phyloP scores from a whole-genome alignment of 1,140 invertebrate species.

The Drosophila ironensis region DNA sequence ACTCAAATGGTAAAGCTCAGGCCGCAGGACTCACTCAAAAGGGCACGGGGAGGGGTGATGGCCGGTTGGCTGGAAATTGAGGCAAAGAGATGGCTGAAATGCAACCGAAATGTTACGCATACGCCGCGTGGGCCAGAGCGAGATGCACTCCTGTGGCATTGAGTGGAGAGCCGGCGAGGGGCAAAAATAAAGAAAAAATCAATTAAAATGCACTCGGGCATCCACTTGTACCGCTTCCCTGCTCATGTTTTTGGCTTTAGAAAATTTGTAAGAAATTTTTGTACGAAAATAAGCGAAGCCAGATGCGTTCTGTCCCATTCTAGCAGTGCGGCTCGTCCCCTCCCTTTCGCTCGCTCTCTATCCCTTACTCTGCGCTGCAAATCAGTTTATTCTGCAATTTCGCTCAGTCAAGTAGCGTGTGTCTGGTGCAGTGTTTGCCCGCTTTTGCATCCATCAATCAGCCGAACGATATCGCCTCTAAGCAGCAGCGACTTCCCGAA shows the following conservation, averaged over 20 bases:
- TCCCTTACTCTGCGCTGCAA: slow-evolving; percentile 33
- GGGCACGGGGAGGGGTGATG: too few relatives aligned
- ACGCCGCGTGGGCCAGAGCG: slow-evolving; percentile 55
- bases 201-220: slow-evolving; percentile 79
- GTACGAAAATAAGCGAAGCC: slow-evolving; percentile 19
- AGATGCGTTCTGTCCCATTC: slow-evolving; percentile 1
- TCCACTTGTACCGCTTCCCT: slow-evolving; percentile 6
- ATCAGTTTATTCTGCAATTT: slow-evolving; percentile 80
- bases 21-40: slow-evolving; percentile 46
- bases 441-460: slow-evolving; percentile 45
- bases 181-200: slow-evolving; percentile 58
- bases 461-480: slow-evolving; percentile 14
- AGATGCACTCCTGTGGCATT: slow-evolving; percentile 15
- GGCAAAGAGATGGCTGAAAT: slow-evolving; percentile 37
- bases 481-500: not conserved
- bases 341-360: not conserved
- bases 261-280: slow-evolving; percentile 64
- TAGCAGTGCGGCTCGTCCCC: slow-evolving; percentile 1
- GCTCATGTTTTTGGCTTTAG: slow-evolving; percentile 39
- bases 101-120: slow-evolving; percentile 72
- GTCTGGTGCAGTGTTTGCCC: slow-evolving; percentile 43
- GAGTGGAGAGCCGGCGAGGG: slow-evolving; percentile 12
- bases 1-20: not conserved
- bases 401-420: slow-evolving; percentile 74
- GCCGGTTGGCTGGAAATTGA: too few relatives aligned